A percentile compares a stretch with the other conserved stretches of the same genome.
These are phyloP conservation scores for Camponotus floridanus DNA, from an alignment of 1,140 invertebrate genomes.

Conservation along the genomic window DNA sequence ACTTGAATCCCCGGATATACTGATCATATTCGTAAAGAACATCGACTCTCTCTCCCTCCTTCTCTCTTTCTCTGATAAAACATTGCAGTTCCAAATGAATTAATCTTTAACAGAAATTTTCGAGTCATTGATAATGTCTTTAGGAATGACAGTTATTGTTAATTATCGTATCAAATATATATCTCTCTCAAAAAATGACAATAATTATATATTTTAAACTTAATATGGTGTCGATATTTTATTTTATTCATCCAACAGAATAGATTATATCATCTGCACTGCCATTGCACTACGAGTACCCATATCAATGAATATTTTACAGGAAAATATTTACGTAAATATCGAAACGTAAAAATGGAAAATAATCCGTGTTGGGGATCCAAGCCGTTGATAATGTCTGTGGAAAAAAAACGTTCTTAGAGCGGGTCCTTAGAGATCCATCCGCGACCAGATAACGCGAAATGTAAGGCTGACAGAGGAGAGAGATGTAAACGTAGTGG, in stretches of 20 bases:
- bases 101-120: conserved; percentile 40
- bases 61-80: conserved; percentile 4
- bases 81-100: conserved; percentile 27
- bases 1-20: conserved; percentile 49
- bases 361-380: not conserved
- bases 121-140: conserved; percentile 52
- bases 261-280: not conserved
- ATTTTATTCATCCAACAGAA: not conserved
- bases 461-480: not conserved
- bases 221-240: not conserved
- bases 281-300: not conserved
- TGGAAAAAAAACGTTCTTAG: not conserved
- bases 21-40: conserved; percentile 52
- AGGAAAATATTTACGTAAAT: no score
- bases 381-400: not conserved
- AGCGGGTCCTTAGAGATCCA: not conserved
- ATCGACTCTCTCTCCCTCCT: not conserved
- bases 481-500: not conserved
- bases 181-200: not conserved
- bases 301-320: no score
- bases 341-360: no score
- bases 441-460: not conserved
- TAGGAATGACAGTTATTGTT: conserved; percentile 37
- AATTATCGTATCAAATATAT: conserved; percentile 15
- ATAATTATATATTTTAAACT: conserved; percentile 18